Evolutionary conservation across 2,113 vertebrate genomes (phyloP).

Genomic region (Thymallus thymallus): DNA sequence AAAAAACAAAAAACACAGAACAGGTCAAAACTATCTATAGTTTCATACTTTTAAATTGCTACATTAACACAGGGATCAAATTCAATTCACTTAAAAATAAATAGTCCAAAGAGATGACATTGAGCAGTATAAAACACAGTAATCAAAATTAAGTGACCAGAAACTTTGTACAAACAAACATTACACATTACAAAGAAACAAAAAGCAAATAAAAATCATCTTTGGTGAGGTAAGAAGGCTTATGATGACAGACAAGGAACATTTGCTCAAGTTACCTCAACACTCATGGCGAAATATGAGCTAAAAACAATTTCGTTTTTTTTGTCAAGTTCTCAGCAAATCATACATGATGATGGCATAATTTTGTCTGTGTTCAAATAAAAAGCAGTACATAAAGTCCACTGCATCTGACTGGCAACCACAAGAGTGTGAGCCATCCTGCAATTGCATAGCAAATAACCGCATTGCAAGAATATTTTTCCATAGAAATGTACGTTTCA

Average conservation of each 20-base stretch:
- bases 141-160: not conserved
- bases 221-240: slow-evolving; percentile 4
- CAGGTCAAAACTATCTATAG: not conserved
- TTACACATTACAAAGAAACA: not conserved
- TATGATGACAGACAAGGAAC: not conserved
- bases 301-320: too few relatives aligned
- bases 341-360: too few relatives aligned
- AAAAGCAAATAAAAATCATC: not conserved
- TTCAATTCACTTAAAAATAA: not conserved
- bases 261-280: too few relatives aligned
- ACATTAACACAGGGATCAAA: not conserved
- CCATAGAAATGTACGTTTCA: not conserved
- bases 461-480: not conserved
- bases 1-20: not conserved
- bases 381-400: not conserved
- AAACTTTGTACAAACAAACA: not conserved
- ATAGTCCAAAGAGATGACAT: not conserved
- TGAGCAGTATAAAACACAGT: not conserved
- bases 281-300: too few relatives aligned
- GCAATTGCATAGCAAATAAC: not conserved
- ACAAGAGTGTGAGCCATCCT: not conserved
- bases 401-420: not conserved
- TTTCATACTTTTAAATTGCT: not conserved
- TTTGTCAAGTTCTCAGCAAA: too few relatives aligned
- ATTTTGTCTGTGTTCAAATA: not conserved